Evolutionary conservation across 2,113 vertebrate species (phyloP), one percentile per base, ranked within the genome.

Genomic region (Tympanuchus pallidicinctus): DNA sequence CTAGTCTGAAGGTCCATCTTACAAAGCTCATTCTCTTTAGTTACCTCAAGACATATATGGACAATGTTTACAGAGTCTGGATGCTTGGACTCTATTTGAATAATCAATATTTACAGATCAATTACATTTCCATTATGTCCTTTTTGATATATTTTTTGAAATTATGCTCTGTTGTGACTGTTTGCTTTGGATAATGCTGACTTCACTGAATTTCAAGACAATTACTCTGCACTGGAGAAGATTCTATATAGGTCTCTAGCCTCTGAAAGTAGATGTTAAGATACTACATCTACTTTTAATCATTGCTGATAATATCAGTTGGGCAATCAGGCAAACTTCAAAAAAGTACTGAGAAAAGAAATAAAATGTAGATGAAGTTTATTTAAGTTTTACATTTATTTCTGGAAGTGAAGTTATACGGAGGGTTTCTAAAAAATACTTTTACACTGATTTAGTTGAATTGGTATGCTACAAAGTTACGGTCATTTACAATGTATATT

Each of bases 271-370:
- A 89, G 20, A 43, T 16, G 27, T 72, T 17, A 72, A 82, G 52
- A 42, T 79, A 36, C 11, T 70, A 54, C 24, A 73, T 79, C 32
- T 72, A 84, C 84, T 81, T 81, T 43, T 75, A 82, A 92, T 9
- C 13, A 50, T 11, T 42, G 30, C 43, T 69, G 15, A 54, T 57
- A 52, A 72, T 18, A 4, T 82, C 38, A 86, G 6, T 30, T 57
- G 24, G 10, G 54, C 17, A 30, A 57, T 19, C 30, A 19, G 54
- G 45, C 2, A 22, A 69, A 19, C 3, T 48, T 11, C 13, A 71
- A 76, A 57, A 16, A 82, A 24, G 0, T 6, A 63, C 30, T 13
- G 8, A 43, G 28, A 75, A 82, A 86, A 79, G 15, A 25, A 0
- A 43, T 13, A 25, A 0, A 63, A 43, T 4, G 9, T 27, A 54